Evolutionary conservation across 2,113 vertebrate species (phyloP), one percentile per base, ranked within the genome.

Genomic region (Corythornis madagascariensis): DNA sequence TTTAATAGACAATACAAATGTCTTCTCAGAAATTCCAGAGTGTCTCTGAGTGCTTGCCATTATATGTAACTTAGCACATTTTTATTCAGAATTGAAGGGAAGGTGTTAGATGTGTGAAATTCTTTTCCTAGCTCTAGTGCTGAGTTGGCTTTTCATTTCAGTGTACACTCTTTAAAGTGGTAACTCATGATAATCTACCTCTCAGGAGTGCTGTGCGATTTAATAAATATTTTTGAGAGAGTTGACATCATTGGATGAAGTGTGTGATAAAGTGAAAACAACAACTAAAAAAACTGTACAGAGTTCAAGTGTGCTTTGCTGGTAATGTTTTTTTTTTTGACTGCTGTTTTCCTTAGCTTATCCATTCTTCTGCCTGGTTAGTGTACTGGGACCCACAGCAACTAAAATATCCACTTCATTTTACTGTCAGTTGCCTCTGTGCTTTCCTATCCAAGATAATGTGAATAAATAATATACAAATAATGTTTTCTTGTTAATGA

Each of bases 171-270:
- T 67, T n/a, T 72, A 90, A 96, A 94, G 40, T 78, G 61, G 57
- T 28, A 88, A 59, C 50, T 57, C 57, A 45, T 74, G 76, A 57
- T 72, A 78, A 93, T 78, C 93, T 81, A 12, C 65, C 69, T 94
- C 35, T 55, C 65, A 16, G 45, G 66, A 71, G 10, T 64, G n/a
- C 48, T 88, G 20, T 26, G 69, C 77, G 29, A 40, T 74, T 92
- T 88, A 65, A 45, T 65, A 90, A 91, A 95, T 83, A 88, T 88
- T 90, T 92, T 63, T 50, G 78, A 90, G 79, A 74, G 52, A 73
- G 95, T 95, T 83, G 60, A 83, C 48, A 88, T 81, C 57, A 35
- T 81, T 45, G 16, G 61, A 24, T 67, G 65, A 86, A 92, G 64
- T 63, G 33, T 60, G 38, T 52, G 61, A 77, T 47, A 47, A 73